Evolutionary conservation across 92 coral and sea anemone genomes (phyloP).

Genomic region (Parazoanthus swiftii): DNA sequence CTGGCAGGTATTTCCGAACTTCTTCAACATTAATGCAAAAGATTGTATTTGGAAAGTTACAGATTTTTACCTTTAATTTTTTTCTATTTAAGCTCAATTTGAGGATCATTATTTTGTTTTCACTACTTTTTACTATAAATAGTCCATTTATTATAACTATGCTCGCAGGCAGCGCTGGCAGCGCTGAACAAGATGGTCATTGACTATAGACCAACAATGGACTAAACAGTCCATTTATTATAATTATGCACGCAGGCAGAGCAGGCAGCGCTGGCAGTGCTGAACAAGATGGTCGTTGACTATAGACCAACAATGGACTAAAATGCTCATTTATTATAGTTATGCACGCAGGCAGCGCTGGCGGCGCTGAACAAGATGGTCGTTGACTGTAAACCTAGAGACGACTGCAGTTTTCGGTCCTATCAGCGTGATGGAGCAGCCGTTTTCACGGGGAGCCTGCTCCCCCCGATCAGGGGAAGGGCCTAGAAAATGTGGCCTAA

Average conservation of each 20-base stretch:
- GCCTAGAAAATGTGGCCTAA: constrained; percentile 7
- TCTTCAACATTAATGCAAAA: too few relatives aligned
- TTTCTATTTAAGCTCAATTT: too few relatives aligned
- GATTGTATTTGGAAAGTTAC: too few relatives aligned
- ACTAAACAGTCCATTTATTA: too few relatives aligned
- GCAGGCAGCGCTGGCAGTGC: background rate
- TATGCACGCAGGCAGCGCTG: background rate
- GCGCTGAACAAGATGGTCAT: constrained; percentile 3
- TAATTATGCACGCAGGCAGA: too few relatives aligned
- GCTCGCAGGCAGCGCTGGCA: background rate
- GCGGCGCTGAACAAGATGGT: constrained; percentile 8
- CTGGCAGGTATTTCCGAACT: too few relatives aligned
- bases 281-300: constrained; percentile 20
- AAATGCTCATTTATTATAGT: too few relatives aligned
- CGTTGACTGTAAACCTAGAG: constrained; percentile 15
- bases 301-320: background rate
- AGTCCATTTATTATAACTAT: too few relatives aligned
- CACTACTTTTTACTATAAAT: too few relatives aligned
- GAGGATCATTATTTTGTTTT: too few relatives aligned
- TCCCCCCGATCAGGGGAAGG: constrained; percentile 33
- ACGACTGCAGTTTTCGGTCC: constrained; percentile 6
- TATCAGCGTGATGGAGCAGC: background rate
- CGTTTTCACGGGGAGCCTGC: background rate
- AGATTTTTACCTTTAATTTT: too few relatives aligned
- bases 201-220: background rate